Base-by-base conservation (phyloP, 1,140 invertebrate genomes). In the Drosophila pectinifera region DNA sequence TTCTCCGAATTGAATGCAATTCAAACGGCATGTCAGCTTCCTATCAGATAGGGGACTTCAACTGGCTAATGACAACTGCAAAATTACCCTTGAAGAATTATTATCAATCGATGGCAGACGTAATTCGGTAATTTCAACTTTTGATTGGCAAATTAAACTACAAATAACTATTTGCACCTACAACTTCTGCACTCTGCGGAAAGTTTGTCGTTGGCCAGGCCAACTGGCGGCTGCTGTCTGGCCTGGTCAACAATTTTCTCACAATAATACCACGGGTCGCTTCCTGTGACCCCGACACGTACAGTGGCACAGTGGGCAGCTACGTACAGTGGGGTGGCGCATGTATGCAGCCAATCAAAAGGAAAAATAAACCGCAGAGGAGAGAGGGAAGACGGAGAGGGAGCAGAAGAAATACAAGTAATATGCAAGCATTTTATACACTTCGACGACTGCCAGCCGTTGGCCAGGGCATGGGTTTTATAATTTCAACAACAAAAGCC, bases 351-450 rank as follows among this genome's bases (percentile, higher is more conserved):
- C 83, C 83, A 88, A 83, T 88, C 84, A 88, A 79, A 69, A 57
- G 56, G 59, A 65, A 78, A 80, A 75, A 65, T 28, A 51, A 84
- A 73, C 80, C 77, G 56, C 78, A 86, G 51, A 36, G 39, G 31
- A 55, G 13, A 10, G 38, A 49, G 43, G 58, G 13, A 36, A 53
- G 18, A 28, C 26, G 22, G 31, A 48, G 31, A n/a, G 36, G 41
- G 42, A 62, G 56, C 13, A 34, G 55, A 39, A 59, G 51, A 77
- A 77, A 61, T 61, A 68, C 63, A 65, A 80, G 53, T 81, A 81
- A 89, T 88, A 88, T 89, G 76, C 84, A 85, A 79, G 79, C 70
- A 86, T 73, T 88, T 79, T 59, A 80, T 83, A 69, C 79, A 81
- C 78, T 81, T 75, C 67, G 57, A 59, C 56, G 62, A 85, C 43